These are phyloP conservation scores for Willisornis vidua DNA, from an alignment of 2,113 vertebrate species.

Conservation along the genomic window DNA sequence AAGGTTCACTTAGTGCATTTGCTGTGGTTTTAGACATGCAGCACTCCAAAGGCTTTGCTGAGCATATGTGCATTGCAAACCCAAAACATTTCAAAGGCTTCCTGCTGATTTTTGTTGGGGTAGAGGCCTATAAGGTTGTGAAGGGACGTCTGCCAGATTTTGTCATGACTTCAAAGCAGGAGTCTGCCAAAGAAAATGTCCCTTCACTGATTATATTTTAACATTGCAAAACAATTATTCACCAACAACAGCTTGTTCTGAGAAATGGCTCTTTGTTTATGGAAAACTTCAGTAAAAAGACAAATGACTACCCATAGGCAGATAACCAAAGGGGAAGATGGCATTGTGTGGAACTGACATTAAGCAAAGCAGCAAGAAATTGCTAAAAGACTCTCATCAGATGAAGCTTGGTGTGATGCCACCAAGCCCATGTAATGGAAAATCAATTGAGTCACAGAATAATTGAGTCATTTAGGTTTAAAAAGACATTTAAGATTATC, in stretches of 20 bases:
- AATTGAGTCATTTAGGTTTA: neutral
- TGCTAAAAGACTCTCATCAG: neutral
- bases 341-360: neutral
- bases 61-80: neutral
- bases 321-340: neutral
- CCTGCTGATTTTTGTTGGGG: neutral
- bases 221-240: neutral
- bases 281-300: neutral
- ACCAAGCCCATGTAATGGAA: neutral
- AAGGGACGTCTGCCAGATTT: neutral
- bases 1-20: neutral
- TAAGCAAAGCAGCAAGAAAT: neutral
- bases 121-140: neutral
- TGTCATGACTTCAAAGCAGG: neutral
- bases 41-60: neutral
- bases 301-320: neutral
- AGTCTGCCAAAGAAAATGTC: conserved; percentile 6
- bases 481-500: neutral
- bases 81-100: neutral
- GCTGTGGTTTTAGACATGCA: neutral
- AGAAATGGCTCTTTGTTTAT: neutral
- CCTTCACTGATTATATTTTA: neutral
- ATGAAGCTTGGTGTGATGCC: neutral
- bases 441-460: neutral
- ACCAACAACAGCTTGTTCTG: neutral